Base-by-base conservation (phyloP, 2,113 vertebrate species). In the Ptychochromis oligacanthus region DNA sequence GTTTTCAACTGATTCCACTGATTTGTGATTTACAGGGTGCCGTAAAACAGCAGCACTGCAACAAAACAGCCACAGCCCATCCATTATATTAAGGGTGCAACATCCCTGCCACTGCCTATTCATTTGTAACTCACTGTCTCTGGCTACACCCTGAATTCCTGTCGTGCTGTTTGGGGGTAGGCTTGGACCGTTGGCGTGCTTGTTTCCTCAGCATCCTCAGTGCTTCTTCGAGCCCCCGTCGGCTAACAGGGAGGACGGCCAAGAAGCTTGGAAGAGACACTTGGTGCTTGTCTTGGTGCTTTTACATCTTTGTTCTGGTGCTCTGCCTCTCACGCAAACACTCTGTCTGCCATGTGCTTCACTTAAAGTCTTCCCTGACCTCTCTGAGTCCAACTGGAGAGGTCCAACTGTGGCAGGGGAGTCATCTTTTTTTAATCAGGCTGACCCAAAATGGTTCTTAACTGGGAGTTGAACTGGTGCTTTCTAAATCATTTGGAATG, bases 401-500 rank as follows among this genome's bases (percentile, higher is more conserved):
- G 87, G 84, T 90, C 86, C 55, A 10, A 36, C 76, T 75, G 59
- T 72, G 67, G 87, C 83, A 84, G 81, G 87, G 81, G 61, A 86
- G 86, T 62, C 60, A 76, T 56, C 76, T 74, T 76, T 17, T 62
- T 85, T 60, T 84, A 28, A 79, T 76, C 83, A 65, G 79, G 38
- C 84, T 87, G 76, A 79, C 80, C 84, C 84, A n/a, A 86, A 89
- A 84, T 85, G 80, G 78, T 85, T 88, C 77, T 82, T 79, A 38
- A 89, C 85, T 87, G 87, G 89, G 82, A 88, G 72, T 83, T 89
- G 84, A 88, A 87, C 88, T 90, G 90, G 91, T 92, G 89, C 87
- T 91, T 91, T 82, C 60, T 82, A 91, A 76, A 79, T 90, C 81
- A 85, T 92, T 91, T 87, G 91, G 87, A 92, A 92, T 92, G 92